These are phyloP conservation scores for Morone saxatilis DNA, from an alignment of 2,113 vertebrate species.

Conservation along the genomic window DNA sequence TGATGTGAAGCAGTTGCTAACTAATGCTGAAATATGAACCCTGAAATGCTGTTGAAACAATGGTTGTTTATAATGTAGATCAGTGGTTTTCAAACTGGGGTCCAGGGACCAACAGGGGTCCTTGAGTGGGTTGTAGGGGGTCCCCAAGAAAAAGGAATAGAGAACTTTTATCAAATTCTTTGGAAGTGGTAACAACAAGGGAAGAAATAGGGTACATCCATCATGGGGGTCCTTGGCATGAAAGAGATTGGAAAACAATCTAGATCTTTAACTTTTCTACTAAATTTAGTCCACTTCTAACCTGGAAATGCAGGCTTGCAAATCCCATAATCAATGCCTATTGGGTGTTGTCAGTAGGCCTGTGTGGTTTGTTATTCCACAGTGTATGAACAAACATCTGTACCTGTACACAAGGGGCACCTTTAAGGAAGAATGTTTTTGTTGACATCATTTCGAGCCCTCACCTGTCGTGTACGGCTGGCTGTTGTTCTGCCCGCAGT, in stretches of 20 bases:
- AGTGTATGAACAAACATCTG: background rate
- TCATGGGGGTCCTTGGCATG: no score
- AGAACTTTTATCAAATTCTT: no score
- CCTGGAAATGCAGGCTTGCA: background rate
- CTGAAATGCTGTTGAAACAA: background rate
- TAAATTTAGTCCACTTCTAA: background rate
- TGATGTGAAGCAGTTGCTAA: no score
- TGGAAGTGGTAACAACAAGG: no score
- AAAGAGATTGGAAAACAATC: no score
- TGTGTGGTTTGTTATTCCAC: background rate
- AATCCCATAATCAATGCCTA: background rate
- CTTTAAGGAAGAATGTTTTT: background rate
- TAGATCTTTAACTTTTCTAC: background rate
- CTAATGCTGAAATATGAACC: background rate
- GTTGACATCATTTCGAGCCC: constrained; percentile 13
- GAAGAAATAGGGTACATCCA: no score
- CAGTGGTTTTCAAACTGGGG: no score
- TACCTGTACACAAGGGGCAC: background rate
- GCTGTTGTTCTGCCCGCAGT: constrained; percentile 82
- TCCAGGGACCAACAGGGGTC: no score
- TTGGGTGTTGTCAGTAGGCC: background rate
- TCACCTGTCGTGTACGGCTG: constrained; percentile 85
- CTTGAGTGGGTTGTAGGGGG: no score
- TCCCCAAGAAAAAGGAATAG: no score
- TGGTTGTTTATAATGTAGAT: background rate